Base-by-base conservation (phyloP, 2,888 invertebrate genomes). In the Spatulosminthurus flaviceps region DNA sequence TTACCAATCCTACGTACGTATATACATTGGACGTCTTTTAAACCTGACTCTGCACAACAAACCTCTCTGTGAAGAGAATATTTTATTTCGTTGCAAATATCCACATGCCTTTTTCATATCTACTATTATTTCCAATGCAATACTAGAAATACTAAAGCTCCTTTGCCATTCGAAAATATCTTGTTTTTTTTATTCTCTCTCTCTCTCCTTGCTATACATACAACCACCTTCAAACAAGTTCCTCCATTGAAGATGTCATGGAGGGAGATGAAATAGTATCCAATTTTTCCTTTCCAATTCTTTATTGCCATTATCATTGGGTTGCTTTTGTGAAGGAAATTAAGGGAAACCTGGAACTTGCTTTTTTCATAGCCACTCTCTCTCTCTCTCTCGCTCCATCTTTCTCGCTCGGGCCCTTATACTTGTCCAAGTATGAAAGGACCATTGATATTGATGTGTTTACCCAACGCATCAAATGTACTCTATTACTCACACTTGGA, bases 401-500 rank as follows among this genome's bases (percentile, higher is more conserved):
- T 19, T 51, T 11, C 19, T 51, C 7, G 51, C n/a, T n/a, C n/a
- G 51, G 5, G 19, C 51, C 51, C 9, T 51, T 19, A 34, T 9
- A 51, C 2, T 51, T 19, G 51, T n/a, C n/a, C 51, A 51, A n/a
- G 19, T 51, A 19, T 51, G 19, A 51, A 51, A 51, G n/a, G 51
- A 51, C 51, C 51, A 51, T 51, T 51, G 5, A 19, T 51, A 51
- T n/a, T 51, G 51, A 13, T 51, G 51, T 51, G 51, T 51, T 51
- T 51, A 51, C 19, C 51, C 51, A 13, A 51, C 51, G 19, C 16
- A 51, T 51, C 51, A 51, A 51, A 51, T 51, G 16, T 51, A 51
- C n/a, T 51, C 51, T 51, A 51, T 51, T 51, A 51, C 51, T 51
- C 16, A 51, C 51, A 51, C 51, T 51, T n/a, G 51, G n/a, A 13